phyloP scores from a whole-genome alignment of 2,113 vertebrate species.

The Paedocypris sp. region DNA sequence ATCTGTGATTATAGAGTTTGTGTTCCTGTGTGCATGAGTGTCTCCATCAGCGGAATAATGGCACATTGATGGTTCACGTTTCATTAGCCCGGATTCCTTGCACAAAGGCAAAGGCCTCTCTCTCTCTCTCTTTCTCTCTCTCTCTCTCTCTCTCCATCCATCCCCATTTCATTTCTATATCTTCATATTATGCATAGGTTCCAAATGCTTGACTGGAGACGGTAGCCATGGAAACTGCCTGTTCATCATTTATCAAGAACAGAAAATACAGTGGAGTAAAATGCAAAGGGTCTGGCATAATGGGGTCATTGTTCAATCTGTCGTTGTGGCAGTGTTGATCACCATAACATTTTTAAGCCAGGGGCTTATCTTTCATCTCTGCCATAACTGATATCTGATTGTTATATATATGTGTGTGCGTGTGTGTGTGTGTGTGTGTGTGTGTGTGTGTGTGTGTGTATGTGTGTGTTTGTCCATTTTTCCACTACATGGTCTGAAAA shows the following conservation, averaged over 20 bases:
- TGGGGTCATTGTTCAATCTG: conserved; percentile 20
- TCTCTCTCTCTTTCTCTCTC: neutral
- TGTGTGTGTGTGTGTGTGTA: too few species aligned
- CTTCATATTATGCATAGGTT: neutral
- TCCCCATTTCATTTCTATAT: conserved; percentile 13
- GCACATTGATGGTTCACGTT: neutral
- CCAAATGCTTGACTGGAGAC: conserved; percentile 18
- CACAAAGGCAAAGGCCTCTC: too few species aligned
- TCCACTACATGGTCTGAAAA: neutral
- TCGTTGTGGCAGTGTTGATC: neutral
- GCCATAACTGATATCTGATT: neutral
- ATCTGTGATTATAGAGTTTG: neutral
- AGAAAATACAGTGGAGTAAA: conserved; percentile 1
- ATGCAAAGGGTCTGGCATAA: conserved; percentile 11
- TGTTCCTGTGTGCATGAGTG: neutral
- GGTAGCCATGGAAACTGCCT: conserved; percentile 35
- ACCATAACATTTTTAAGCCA: neutral
- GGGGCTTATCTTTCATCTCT: neutral
- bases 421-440: too few species aligned
- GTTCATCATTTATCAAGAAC: conserved; percentile 20
- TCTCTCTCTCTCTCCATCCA: neutral
- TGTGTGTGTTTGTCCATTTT: too few species aligned
- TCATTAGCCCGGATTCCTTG: neutral
- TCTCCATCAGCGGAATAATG: neutral
- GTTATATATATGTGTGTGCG: too few species aligned